Conservation (phyloP, 2,797 vertebrate genomes). For the Microtus agrestis region DNA sequence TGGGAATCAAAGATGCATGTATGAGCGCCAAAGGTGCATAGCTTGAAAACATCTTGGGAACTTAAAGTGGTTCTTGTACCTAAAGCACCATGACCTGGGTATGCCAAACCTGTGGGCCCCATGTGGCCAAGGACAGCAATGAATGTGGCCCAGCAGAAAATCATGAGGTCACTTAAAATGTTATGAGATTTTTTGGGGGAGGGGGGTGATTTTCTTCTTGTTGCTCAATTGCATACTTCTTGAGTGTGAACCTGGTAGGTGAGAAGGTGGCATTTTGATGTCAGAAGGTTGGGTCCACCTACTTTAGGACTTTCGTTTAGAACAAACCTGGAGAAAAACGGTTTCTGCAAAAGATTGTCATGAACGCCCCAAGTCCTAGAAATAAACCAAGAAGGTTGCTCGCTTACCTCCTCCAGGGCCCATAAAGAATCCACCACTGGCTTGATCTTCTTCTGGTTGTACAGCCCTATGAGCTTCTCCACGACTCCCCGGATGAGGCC, state of each 20-base stretch:
- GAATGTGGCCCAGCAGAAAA: background rate
- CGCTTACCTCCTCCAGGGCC: conserved; percentile 98
- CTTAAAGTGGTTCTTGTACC: background rate
- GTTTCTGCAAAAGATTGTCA: background rate
- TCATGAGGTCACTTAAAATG: background rate
- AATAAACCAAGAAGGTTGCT: background rate
- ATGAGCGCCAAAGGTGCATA: background rate
- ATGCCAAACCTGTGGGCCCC: background rate
- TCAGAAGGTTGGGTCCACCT: background rate
- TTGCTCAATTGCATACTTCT: background rate
- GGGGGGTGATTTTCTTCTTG: background rate
- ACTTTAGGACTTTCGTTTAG: background rate
- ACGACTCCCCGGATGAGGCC: conserved; percentile 92
- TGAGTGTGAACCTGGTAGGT: background rate
- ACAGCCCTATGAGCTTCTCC: conserved; percentile 94
- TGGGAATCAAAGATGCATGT: background rate
- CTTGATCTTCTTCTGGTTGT: conserved; percentile 96
- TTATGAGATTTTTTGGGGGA: background rate
- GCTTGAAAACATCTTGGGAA: background rate
- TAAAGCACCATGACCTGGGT: background rate
- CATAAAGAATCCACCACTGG: conserved; percentile 98
- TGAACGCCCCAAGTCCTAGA: background rate
- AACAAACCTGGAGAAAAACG: conserved; percentile 14
- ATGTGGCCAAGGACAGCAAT: background rate
- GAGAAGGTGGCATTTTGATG: background rate